Evolutionary conservation across 2,113 vertebrate species (phyloP).

Genomic region (Notarius lentiginosus): DNA sequence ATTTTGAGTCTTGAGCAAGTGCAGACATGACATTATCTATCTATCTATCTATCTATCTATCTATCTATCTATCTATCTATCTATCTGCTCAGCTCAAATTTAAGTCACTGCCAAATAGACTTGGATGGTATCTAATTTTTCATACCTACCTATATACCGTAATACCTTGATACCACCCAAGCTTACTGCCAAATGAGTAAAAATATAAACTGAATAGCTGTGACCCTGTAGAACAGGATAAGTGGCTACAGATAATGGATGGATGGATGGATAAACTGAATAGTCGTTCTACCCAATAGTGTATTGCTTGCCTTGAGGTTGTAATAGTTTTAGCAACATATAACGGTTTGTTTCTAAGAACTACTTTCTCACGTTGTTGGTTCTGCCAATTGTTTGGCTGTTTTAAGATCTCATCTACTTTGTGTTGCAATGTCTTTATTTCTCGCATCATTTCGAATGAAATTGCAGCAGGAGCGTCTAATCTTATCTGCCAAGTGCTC

Average conservation of each 20-base stretch:
- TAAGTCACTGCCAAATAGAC: background rate
- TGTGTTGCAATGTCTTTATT: background rate
- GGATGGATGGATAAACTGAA: too few relatives aligned
- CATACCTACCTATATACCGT: too few relatives aligned
- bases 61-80: constrained; percentile 6
- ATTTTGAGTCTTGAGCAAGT: too few relatives aligned
- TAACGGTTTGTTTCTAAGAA: background rate
- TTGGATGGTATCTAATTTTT: too few relatives aligned
- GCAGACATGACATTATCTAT: too few relatives aligned
- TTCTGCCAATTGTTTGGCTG: background rate
- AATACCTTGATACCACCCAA: too few relatives aligned
- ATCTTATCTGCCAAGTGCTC: background rate
- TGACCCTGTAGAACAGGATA: too few relatives aligned
- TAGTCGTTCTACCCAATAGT: background rate
- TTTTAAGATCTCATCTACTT: background rate
- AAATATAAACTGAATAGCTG: background rate
- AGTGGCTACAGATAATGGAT: too few relatives aligned
- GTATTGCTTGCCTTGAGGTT: background rate
- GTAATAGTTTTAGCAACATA: background rate
- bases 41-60: background rate
- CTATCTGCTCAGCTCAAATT: background rate
- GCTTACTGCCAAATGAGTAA: background rate
- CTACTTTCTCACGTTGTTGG: background rate
- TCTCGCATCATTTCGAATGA: background rate
- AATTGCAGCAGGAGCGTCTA: background rate